Evolutionary conservation across 2,888 invertebrate genomes (phyloP).

Genomic region (Abrostola tripartita): DNA sequence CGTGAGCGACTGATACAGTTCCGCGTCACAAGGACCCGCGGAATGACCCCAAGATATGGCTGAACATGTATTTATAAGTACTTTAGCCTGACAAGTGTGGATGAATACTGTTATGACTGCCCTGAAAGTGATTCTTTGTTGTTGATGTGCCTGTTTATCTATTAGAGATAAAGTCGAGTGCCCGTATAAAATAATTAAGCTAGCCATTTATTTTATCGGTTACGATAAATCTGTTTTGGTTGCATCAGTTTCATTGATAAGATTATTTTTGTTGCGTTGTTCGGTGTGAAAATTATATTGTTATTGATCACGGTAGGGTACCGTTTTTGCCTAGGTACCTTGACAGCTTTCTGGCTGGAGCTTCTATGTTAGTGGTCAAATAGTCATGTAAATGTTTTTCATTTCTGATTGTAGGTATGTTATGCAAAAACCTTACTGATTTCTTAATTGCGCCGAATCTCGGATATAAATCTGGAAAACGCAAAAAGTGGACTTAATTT

Average conservation of each 20-base stretch:
- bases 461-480: too few relatives aligned
- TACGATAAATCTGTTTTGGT: not conserved
- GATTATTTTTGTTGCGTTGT: not conserved
- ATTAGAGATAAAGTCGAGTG: conserved; percentile 18
- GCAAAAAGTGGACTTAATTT: too few relatives aligned
- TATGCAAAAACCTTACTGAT: too few relatives aligned
- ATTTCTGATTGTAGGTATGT: too few relatives aligned
- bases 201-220: not conserved
- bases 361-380: too few relatives aligned
- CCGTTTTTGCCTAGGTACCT: too few relatives aligned
- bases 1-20: conserved; percentile 73
- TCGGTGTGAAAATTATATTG: not conserved
- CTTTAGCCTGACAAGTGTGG: conserved; percentile 43
- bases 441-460: too few relatives aligned
- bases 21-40: conserved; percentile 58
- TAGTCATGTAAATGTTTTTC: too few relatives aligned
- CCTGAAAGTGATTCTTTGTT: conserved; percentile 14
- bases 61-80: conserved; percentile 48
- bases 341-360: too few relatives aligned
- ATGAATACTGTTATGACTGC: conserved; percentile 35
- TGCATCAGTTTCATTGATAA: not conserved
- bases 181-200: not conserved
- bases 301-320: not conserved
- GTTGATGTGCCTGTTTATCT: conserved; percentile 30
- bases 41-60: conserved; percentile 52